These are phyloP conservation scores for Gallinago jamesoni DNA, from an alignment of 2,113 vertebrate genomes.

Conservation along the genomic window DNA sequence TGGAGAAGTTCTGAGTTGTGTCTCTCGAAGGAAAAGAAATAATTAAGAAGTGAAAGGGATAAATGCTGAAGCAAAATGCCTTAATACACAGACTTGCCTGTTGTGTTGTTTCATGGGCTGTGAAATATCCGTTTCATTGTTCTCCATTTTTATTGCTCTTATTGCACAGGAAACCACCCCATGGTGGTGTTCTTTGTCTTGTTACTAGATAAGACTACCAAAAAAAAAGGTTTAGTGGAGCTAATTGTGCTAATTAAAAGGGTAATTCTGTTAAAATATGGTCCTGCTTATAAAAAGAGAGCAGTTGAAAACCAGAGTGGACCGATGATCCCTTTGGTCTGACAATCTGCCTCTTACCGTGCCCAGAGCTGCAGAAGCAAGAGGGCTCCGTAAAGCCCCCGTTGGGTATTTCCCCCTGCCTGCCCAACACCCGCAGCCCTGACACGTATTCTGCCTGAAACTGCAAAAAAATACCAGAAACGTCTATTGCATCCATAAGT, in stretches of 20 bases:
- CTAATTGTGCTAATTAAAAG: background rate
- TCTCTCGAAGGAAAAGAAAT: background rate
- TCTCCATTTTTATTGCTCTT: background rate
- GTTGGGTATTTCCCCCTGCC: background rate
- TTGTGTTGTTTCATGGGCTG: background rate
- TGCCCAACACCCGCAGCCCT: no score
- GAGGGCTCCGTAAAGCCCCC: background rate
- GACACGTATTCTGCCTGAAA: background rate
- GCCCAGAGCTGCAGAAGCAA: background rate
- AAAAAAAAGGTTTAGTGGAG: background rate
- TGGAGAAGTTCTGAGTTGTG: background rate
- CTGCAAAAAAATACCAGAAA: background rate
- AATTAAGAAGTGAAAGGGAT: background rate
- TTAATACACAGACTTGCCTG: background rate
- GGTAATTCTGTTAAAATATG: background rate
- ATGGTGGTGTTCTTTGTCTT: background rate
- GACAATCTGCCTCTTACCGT: background rate
- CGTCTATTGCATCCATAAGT: no score
- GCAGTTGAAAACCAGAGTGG: background rate
- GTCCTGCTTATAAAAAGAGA: background rate
- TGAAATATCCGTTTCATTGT: background rate
- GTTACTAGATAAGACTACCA: background rate
- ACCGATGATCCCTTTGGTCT: background rate
- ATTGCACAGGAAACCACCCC: background rate
- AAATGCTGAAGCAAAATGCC: background rate